Conservation (phyloP, 1,140 invertebrate genomes). For the Drosophila kohkoa region DNA sequence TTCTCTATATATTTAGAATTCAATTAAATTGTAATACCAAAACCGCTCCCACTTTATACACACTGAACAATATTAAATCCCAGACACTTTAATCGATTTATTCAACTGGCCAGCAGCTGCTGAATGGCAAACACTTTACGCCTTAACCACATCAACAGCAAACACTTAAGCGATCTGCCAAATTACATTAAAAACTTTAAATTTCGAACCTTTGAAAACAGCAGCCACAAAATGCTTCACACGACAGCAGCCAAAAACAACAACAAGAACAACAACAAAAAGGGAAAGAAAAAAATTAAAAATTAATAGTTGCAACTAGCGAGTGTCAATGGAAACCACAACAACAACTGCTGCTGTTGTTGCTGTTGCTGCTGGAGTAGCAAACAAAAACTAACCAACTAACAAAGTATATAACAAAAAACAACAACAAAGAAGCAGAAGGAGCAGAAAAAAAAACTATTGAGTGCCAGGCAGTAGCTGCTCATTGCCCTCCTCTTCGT, state of each 20-base stretch:
- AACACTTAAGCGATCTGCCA: slow-evolving; percentile 46
- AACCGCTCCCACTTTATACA: too few species aligned
- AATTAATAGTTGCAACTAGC: slow-evolving; percentile 82
- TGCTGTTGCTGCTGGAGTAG: slow-evolving; percentile 16
- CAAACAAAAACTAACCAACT: slow-evolving; percentile 79
- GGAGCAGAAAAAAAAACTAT: slow-evolving; percentile 60
- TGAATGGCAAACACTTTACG: slow-evolving; percentile 24
- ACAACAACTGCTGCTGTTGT: slow-evolving; percentile 48
- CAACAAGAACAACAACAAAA: neutral
- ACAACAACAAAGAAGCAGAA: slow-evolving; percentile 15
- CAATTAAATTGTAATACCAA: too few species aligned
- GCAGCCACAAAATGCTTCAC: slow-evolving; percentile 64
- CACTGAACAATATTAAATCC: too few species aligned
- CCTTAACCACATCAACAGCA: slow-evolving; percentile 44
- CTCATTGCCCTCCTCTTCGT: slow-evolving; percentile 37
- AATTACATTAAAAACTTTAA: slow-evolving; percentile 77
- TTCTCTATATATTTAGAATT: too few species aligned
- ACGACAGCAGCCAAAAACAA: slow-evolving; percentile 30
- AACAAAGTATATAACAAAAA: slow-evolving; percentile 71
- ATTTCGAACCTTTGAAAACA: slow-evolving; percentile 46
- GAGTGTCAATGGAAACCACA: slow-evolving; percentile 80
- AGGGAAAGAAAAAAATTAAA: slow-evolving; percentile 64
- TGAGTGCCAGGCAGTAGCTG: slow-evolving; percentile 60
- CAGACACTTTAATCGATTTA: neutral
- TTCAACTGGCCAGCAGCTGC: neutral